Percentiles rank a stretch among this genome's conserved stretches.
These are phyloP conservation scores for Oscheius sp. DNA, from an alignment of 2,888 invertebrate genomes.

Conservation along the genomic window DNA sequence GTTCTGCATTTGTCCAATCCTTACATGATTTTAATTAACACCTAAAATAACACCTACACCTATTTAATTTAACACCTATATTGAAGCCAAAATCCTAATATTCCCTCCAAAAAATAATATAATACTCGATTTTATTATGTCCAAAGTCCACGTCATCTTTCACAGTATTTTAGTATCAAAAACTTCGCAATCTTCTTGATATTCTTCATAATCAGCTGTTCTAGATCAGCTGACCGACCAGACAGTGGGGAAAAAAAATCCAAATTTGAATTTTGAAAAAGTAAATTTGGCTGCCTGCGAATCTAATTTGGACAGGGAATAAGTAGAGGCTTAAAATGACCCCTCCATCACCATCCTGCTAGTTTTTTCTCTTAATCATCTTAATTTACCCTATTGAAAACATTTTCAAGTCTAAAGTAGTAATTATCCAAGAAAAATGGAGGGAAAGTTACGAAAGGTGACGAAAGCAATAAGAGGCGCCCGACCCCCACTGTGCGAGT, in stretches of 20 bases:
- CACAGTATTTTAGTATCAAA: neutral
- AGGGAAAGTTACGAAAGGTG: slow-evolving; percentile 13
- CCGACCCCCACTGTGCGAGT: slow-evolving; percentile 13
- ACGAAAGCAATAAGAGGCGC: slow-evolving; percentile 11
- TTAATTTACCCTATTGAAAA: neutral
- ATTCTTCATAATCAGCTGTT: too few relatives aligned
- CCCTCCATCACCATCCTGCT: neutral
- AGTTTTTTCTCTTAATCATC: neutral
- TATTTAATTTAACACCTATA: too few relatives aligned
- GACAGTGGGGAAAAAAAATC: too few relatives aligned
- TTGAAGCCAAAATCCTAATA: too few relatives aligned
- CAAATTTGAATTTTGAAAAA: neutral
- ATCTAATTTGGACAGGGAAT: neutral
- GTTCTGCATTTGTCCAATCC: too few relatives aligned
- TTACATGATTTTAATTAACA: too few relatives aligned
- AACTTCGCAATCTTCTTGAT: too few relatives aligned
- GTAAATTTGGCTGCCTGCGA: slow-evolving; percentile 5
- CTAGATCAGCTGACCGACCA: too few relatives aligned
- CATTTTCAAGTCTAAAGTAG: neutral
- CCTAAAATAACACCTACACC: too few relatives aligned
- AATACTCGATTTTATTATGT: too few relatives aligned
- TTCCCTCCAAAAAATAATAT: too few relatives aligned
- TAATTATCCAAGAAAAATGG: neutral
- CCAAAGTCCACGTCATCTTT: neutral
- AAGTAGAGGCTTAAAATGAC: neutral